Evolutionary conservation across 2,113 vertebrate species (phyloP).

Genomic region (Oryzias melastigma): DNA sequence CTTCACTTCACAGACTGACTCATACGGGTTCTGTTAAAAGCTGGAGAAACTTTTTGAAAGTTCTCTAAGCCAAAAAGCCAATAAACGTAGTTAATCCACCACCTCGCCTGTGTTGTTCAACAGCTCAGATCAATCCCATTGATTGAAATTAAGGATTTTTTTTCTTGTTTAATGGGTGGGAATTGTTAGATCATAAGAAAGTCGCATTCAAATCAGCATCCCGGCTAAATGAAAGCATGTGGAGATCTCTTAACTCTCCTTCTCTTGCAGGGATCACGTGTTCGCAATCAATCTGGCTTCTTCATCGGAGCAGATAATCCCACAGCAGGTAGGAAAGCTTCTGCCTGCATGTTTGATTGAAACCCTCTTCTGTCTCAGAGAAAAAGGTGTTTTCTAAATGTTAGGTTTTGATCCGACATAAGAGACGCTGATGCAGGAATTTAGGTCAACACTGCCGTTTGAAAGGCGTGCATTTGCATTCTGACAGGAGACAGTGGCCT

Average conservation of each 20-base stretch:
- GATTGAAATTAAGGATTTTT: background rate
- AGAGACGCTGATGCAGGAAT: background rate
- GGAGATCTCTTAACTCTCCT: conserved; percentile 10
- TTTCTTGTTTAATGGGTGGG: background rate
- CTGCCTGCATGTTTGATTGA: background rate
- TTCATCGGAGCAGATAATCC: conserved; percentile 80
- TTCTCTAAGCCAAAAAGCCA: conserved; percentile 30
- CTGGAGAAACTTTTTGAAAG: conserved; percentile 12
- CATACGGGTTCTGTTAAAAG: conserved; percentile 24
- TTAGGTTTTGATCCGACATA: background rate
- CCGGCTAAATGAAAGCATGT: background rate
- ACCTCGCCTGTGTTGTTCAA: conserved; percentile 4
- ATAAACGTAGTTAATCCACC: conserved; percentile 22
- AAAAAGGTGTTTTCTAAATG: background rate
- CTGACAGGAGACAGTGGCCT: background rate
- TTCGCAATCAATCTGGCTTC: conserved; percentile 85
- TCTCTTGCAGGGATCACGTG: conserved; percentile 85
- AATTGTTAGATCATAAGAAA: conserved; percentile 8
- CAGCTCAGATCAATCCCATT: conserved; percentile 14
- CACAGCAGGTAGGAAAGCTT: conserved; percentile 79
- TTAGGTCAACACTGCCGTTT: background rate
- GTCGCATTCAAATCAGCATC: background rate
- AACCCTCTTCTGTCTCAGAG: background rate
- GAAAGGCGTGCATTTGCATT: background rate
- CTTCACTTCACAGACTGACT: conserved; percentile 31